Percentiles rank a stretch among this genome's conserved stretches.
These are phyloP conservation scores for Florisuga fusca DNA, from an alignment of 2,797 vertebrate species.

Conservation along the genomic window DNA sequence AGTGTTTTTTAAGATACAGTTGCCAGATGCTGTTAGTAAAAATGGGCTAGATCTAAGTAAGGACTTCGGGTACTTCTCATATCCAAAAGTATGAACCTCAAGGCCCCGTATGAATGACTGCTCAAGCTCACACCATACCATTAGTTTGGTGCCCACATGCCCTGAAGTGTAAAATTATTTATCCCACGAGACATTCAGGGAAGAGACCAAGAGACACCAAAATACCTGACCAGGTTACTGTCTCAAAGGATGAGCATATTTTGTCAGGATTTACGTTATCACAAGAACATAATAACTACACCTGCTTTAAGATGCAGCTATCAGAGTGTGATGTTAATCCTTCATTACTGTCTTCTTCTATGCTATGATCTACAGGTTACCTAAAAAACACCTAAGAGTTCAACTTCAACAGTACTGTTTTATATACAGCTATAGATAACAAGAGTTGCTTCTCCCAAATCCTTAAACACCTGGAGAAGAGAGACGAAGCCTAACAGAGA, in stretches of 20 bases:
- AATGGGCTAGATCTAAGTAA: slow-evolving; percentile 55
- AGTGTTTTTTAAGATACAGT: background rate
- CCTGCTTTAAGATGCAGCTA: background rate
- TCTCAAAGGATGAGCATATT: background rate
- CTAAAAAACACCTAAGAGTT: background rate
- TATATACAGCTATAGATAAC: background rate
- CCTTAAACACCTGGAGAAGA: background rate
- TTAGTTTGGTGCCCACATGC: background rate
- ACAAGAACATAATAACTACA: background rate
- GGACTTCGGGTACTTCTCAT: slow-evolving; percentile 41
- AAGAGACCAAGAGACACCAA: background rate
- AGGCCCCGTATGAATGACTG: background rate
- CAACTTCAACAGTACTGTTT: background rate
- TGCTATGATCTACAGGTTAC: background rate
- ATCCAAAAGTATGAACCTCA: background rate
- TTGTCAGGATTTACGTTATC: background rate
- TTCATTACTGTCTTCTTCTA: background rate
- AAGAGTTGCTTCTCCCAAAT: background rate
- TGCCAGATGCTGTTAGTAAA: background rate
- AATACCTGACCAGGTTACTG: background rate
- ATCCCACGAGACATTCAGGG: background rate
- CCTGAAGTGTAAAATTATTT: background rate
- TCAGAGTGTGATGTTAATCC: background rate
- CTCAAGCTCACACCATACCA: background rate
- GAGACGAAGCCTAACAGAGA: background rate